A percentile compares a stretch with the other conserved stretches of the same genome.
Conservation (phyloP, 2,113 vertebrate species). For the Sakesphorus luctuosus region DNA sequence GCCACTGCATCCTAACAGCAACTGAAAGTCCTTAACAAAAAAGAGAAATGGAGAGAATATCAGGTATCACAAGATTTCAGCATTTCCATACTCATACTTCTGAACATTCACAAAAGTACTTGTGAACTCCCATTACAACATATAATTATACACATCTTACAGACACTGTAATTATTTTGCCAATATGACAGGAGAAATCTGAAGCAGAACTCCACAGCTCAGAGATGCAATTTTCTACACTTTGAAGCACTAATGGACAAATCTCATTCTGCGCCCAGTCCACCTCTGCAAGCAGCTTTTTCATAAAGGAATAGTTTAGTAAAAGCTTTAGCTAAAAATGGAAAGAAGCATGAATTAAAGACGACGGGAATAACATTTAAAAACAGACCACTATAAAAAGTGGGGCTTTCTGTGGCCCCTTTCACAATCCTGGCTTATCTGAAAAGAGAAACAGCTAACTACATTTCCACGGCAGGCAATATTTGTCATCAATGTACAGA, state of each 20-base stretch:
- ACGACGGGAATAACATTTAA: slow-evolving; percentile 9
- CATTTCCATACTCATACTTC: background rate
- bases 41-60: background rate
- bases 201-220: slow-evolving; percentile 1
- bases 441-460: background rate
- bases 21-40: background rate
- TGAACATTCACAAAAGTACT: background rate
- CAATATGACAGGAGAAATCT: background rate
- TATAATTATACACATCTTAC: slow-evolving; percentile 26
- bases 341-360: slow-evolving; percentile 36
- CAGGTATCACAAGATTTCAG: background rate
- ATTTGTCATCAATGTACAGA: background rate
- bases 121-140: background rate
- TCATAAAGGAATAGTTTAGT: background rate
- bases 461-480: background rate
- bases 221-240: background rate
- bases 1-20: background rate
- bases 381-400: slow-evolving; percentile 9
- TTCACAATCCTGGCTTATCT: background rate
- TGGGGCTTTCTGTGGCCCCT: background rate
- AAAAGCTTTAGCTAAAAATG: slow-evolving; percentile 26
- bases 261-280: background rate
- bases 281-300: background rate
- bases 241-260: slow-evolving; percentile 20
- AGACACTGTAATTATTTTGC: slow-evolving; percentile 14